A percentile compares a stretch with the other conserved stretches of the same genome.
These are phyloP conservation scores for Drosophila anomalata DNA, from an alignment of 2,888 invertebrate species.

Conservation along the genomic window DNA sequence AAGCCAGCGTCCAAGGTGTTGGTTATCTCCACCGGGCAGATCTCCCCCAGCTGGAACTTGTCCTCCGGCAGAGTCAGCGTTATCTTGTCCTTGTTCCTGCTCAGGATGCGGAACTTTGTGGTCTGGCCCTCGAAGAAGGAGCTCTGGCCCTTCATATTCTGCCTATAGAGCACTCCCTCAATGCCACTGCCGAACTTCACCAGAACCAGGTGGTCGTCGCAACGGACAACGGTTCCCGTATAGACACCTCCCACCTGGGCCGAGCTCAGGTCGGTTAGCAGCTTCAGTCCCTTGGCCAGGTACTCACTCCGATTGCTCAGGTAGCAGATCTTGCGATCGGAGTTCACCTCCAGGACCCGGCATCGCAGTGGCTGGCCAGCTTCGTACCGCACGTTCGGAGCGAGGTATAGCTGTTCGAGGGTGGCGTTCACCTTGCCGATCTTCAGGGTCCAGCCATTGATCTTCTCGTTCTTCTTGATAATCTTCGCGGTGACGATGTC, in stretches of 20 bases:
- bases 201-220: constrained; percentile 66
- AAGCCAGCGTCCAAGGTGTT: constrained; percentile 81
- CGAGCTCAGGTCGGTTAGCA: constrained; percentile 85
- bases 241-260: constrained; percentile 84
- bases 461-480: constrained; percentile 83
- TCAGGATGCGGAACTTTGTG: constrained; percentile 76
- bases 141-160: constrained; percentile 56
- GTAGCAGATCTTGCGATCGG: constrained; percentile 84
- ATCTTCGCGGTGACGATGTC: constrained; percentile 86
- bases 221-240: constrained; percentile 81
- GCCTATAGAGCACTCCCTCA: constrained; percentile 82
- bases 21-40: constrained; percentile 74
- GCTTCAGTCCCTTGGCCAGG: constrained; percentile 85
- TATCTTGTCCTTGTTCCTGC: constrained; percentile 72
- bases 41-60: constrained; percentile 79
- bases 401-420: constrained; percentile 86
- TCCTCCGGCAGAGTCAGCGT: constrained; percentile 76
- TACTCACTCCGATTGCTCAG: constrained; percentile 89
- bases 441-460: constrained; percentile 85
- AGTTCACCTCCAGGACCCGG: constrained; percentile 86
- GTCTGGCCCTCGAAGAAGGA: constrained; percentile 80
- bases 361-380: constrained; percentile 86
- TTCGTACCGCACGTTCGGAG: constrained; percentile 85
- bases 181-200: constrained; percentile 83
- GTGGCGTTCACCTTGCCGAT: constrained; percentile 86